Percentiles rank a stretch among this genome's conserved stretches.
These are phyloP conservation scores for Lacanobia oleracea DNA, from an alignment of 2,888 invertebrate species.

Conservation along the genomic window DNA sequence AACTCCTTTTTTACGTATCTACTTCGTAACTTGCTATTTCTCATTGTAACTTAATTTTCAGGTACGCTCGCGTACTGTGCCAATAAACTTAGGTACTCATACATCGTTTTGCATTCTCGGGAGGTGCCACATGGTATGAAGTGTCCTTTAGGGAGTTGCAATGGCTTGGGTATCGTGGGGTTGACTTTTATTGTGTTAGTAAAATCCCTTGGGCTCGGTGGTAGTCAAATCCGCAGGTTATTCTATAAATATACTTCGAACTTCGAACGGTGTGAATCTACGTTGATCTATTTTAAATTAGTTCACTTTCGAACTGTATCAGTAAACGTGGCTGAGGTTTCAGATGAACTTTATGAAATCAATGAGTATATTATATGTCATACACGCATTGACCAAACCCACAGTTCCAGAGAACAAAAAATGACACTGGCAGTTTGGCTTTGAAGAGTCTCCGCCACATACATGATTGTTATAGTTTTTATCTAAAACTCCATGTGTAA, in stretches of 20 bases:
- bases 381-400: background rate
- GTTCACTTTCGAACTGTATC: too few species aligned
- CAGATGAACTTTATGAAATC: too few species aligned
- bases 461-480: too few species aligned
- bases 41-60: constrained; percentile 20
- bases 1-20: constrained; percentile 2
- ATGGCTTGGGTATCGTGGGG: background rate
- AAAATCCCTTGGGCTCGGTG: background rate
- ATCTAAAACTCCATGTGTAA: background rate
- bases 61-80: background rate
- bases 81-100: constrained; percentile 1
- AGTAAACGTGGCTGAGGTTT: too few species aligned
- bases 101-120: background rate
- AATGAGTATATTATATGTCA: background rate
- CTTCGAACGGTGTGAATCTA: background rate
- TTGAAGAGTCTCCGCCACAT: background rate
- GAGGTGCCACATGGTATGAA: background rate
- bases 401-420: background rate
- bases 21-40: constrained; percentile 25
- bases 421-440: background rate
- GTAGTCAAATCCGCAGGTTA: background rate
- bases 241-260: background rate
- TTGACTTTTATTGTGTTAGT: background rate
- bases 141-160: background rate
- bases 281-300: too few species aligned